Conservation (phyloP, 2,888 invertebrate genomes). For the Pyralis farinalis region DNA sequence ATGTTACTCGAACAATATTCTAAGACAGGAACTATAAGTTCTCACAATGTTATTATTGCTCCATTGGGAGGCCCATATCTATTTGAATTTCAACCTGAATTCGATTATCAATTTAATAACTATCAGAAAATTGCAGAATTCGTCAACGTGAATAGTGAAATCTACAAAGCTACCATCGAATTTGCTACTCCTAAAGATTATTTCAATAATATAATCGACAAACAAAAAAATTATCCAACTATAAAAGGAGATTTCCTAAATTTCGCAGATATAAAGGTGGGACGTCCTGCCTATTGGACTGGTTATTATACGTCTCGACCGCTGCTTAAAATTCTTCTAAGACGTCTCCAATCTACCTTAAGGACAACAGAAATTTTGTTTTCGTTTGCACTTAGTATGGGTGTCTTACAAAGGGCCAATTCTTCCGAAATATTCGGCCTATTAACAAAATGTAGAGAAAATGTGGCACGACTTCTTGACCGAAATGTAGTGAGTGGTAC, state of each 20-base stretch:
- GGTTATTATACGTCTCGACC: slow-evolving; percentile 96
- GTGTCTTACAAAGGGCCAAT: slow-evolving; percentile 73
- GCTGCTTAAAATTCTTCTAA: slow-evolving; percentile 89
- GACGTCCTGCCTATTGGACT: slow-evolving; percentile 96
- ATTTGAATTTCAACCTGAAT: slow-evolving; percentile 92
- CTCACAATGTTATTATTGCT: slow-evolving; percentile 94
- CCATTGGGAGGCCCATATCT: slow-evolving; percentile 96
- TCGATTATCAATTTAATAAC: slow-evolving; percentile 96
- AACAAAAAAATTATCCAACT: slow-evolving; percentile 82
- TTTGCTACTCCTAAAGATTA: slow-evolving; percentile 96
- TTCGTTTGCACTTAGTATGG: slow-evolving; percentile 88
- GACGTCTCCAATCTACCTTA: slow-evolving; percentile 90
- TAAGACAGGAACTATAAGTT: slow-evolving; percentile 91
- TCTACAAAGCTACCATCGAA: slow-evolving; percentile 86
- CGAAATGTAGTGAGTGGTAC: slow-evolving; percentile 99
- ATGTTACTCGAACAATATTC: slow-evolving; percentile 93
- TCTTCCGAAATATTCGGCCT: slow-evolving; percentile 70
- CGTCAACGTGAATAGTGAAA: slow-evolving; percentile 88
- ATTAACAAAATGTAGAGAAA: slow-evolving; percentile 83
- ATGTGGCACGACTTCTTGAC: slow-evolving; percentile 94
- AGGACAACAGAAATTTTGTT: slow-evolving; percentile 92
- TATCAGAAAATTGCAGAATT: slow-evolving; percentile 93
- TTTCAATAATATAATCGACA: slow-evolving; percentile 85
- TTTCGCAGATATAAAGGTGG: slow-evolving; percentile 93
- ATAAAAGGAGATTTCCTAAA: slow-evolving; percentile 97